Percentiles rank a stretch among this genome's conserved stretches.
phyloP scores from a whole-genome alignment of 2,113 vertebrate genomes.

The Sinocyclocheilus grahami region DNA sequence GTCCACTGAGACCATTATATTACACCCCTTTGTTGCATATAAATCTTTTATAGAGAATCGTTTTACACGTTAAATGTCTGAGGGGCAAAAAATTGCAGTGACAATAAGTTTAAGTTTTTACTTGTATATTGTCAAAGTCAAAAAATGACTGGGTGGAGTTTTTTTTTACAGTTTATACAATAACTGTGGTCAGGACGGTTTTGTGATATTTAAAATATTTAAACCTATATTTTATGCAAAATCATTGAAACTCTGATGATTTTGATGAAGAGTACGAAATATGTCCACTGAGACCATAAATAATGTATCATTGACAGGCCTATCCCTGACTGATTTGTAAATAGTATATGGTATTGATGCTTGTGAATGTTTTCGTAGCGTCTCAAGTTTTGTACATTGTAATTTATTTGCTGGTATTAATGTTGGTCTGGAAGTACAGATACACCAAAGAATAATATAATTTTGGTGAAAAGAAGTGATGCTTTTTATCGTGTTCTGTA shows the following conservation, averaged over 20 bases:
- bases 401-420: conserved; percentile 96
- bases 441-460: conserved; percentile 97
- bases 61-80: conserved; percentile 47
- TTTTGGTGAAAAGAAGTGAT: conserved; percentile 90
- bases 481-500: conserved; percentile 83
- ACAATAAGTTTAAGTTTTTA: conserved; percentile 50
- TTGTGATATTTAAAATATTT: conserved; percentile 83
- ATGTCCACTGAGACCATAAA: conserved; percentile 90
- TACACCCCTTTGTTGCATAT: conserved; percentile 14
- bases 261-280: conserved; percentile 83
- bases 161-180: conserved; percentile 74
- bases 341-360: conserved; percentile 84
- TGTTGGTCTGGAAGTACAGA: conserved; percentile 84
- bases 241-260: conserved; percentile 77
- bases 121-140: conserved; percentile 42
- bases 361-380: conserved; percentile 88
- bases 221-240: conserved; percentile 83
- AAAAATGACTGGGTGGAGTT: conserved; percentile 59
- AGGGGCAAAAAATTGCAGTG: conserved; percentile 48
- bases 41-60: conserved; percentile 43
- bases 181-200: conserved; percentile 69
- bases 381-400: conserved; percentile 95
- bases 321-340: conserved; percentile 85
- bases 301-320: conserved; percentile 77
- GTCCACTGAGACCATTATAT: conserved; percentile 89